Conservation (phyloP, 2,888 invertebrate genomes). For the Tachystola acroxantha region DNA sequence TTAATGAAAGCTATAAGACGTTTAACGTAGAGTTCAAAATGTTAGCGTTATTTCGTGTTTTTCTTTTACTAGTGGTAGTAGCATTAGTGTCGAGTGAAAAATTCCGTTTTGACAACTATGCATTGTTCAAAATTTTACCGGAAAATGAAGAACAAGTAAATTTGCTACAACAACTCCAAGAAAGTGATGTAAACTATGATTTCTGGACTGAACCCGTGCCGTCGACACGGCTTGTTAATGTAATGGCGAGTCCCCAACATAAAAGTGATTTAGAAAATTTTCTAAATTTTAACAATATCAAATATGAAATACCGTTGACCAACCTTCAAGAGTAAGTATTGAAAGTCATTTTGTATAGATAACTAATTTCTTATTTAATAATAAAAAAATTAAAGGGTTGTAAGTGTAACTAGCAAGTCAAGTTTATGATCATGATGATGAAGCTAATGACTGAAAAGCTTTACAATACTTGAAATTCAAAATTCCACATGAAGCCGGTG, state of each 20-base stretch:
- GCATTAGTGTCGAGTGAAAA: constrained; percentile 25
- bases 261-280: constrained; percentile 43
- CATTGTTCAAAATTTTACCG: constrained; percentile 76
- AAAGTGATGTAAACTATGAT: constrained; percentile 51
- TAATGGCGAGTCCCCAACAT: constrained; percentile 59
- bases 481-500: too few species aligned
- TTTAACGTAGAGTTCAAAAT: too few species aligned
- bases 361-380: too few species aligned
- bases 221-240: constrained; percentile 43
- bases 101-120: constrained; percentile 52
- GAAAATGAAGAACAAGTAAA: constrained; percentile 60
- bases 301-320: constrained; percentile 52
- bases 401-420: too few species aligned
- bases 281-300: constrained; percentile 47
- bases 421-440: too few species aligned
- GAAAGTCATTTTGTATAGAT: too few species aligned
- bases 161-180: constrained; percentile 62
- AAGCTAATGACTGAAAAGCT: too few species aligned
- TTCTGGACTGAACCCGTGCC: constrained; percentile 58
- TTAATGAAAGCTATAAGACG: neutral
- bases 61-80: constrained; percentile 4
- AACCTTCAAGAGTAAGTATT: constrained; percentile 73
- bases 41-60: neutral
- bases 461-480: too few species aligned
- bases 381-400: too few species aligned